A percentile compares a stretch with the other conserved stretches of the same genome.
Conservation (phyloP, 2,797 vertebrate genomes). For the Phoebastria nigripes region DNA sequence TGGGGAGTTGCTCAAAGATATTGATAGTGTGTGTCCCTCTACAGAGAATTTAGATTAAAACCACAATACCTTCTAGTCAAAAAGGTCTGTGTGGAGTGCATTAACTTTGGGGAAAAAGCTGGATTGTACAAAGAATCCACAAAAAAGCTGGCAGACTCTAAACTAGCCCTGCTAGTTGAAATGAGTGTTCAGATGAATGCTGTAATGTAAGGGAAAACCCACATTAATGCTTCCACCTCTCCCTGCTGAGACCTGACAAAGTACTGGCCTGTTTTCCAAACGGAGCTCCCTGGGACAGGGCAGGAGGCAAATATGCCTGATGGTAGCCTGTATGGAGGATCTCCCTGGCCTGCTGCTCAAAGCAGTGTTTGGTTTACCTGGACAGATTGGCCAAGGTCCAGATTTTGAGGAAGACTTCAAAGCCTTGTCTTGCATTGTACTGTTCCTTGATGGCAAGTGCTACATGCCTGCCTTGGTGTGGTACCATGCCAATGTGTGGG, state of each 20-base stretch:
- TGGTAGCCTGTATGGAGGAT: not conserved
- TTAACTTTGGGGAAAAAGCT: not conserved
- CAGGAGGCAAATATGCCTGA: not conserved
- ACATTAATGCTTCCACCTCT: not conserved
- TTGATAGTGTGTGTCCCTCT: not conserved
- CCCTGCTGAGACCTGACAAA: not conserved
- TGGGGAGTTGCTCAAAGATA: not conserved
- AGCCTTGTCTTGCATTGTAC: not conserved
- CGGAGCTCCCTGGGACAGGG: not conserved
- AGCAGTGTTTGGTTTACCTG: not conserved
- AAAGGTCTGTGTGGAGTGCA: not conserved
- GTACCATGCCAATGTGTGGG: not conserved
- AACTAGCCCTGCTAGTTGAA: not conserved
- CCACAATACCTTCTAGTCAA: not conserved
- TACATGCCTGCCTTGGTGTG: not conserved
- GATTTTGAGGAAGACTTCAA: not conserved
- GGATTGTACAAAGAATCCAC: not conserved
- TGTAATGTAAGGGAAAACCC: not conserved
- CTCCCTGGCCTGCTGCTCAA: not conserved
- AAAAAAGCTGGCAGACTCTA: not conserved
- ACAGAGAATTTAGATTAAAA: slow-evolving; percentile 5
- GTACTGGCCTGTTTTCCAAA: not conserved
- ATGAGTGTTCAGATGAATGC: not conserved
- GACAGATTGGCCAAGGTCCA: not conserved
- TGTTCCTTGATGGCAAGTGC: not conserved